Conservation (phyloP, 2,888 invertebrate species). For the Agrochola lychnidis region DNA sequence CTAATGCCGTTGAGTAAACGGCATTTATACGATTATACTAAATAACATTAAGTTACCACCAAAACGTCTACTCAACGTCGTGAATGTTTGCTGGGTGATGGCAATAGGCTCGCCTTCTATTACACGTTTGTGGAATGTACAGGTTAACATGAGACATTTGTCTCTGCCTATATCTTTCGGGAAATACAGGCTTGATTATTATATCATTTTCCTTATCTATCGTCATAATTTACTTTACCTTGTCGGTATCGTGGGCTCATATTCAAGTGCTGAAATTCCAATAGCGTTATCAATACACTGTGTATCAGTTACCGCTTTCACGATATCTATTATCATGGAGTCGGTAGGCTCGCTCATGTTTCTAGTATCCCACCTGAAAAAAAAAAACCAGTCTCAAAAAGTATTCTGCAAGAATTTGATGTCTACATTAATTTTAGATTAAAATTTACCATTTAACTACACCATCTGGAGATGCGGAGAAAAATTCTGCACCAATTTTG, state of each 20-base stretch:
- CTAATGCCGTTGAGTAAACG: too few species aligned
- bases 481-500: conserved; percentile 98
- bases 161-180: not conserved
- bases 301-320: conserved; percentile 90
- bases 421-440: not conserved
- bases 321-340: conserved; percentile 93
- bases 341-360: conserved; percentile 93
- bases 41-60: too few species aligned
- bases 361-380: conserved; percentile 93
- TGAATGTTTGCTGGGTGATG: too few species aligned
- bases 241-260: conserved; percentile 94
- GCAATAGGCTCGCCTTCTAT: not conserved
- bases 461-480: conserved; percentile 98
- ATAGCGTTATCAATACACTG: conserved; percentile 91
- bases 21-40: too few species aligned
- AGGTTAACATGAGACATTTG: not conserved
- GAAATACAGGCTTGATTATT: not conserved
- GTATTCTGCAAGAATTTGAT: not conserved
- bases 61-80: too few species aligned
- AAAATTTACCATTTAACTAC: conserved; percentile 93
- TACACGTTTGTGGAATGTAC: not conserved
- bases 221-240: conserved; percentile 80
- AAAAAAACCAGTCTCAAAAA: not conserved
- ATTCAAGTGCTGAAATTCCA: conserved; percentile 93
- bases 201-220: not conserved